Percentiles rank a stretch among this genome's conserved stretches.
phyloP scores from a whole-genome alignment of 2,888 invertebrate species.

The Cloeon dipterum region DNA sequence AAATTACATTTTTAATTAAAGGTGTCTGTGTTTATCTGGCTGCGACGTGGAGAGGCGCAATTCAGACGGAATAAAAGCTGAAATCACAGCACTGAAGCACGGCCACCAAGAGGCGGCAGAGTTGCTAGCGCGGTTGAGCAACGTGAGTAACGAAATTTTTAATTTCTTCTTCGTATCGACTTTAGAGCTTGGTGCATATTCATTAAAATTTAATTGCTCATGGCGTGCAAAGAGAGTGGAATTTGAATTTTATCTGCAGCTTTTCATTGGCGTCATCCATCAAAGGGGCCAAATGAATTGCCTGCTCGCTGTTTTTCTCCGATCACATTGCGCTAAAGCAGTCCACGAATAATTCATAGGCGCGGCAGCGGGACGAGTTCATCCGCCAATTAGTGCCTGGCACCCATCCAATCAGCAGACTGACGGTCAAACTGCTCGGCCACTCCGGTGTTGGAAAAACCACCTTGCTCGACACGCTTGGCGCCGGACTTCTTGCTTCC shows the following conservation, averaged over 20 bases:
- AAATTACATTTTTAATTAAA: slow-evolving; percentile 12
- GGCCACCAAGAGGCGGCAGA: slow-evolving; percentile 44
- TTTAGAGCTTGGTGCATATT: not conserved
- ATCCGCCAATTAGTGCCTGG: slow-evolving; percentile 38
- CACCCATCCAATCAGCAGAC: slow-evolving; percentile 27
- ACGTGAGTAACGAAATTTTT: slow-evolving; percentile 21
- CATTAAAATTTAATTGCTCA: too few species aligned
- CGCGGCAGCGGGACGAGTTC: slow-evolving; percentile 22
- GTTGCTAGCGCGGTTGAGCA: slow-evolving; percentile 36
- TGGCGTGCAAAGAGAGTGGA: too few species aligned
- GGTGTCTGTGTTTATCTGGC: slow-evolving; percentile 43
- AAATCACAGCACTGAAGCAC: slow-evolving; percentile 52
- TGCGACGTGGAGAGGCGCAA: slow-evolving; percentile 42
- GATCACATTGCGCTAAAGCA: slow-evolving; percentile 3
- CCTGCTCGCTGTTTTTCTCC: slow-evolving; percentile 1
- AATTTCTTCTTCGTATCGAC: not conserved
- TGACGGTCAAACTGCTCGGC: slow-evolving; percentile 46
- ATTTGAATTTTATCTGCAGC: too few species aligned
- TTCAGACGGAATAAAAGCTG: slow-evolving; percentile 45
- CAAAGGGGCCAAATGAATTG: too few species aligned
- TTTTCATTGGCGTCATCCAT: too few species aligned
- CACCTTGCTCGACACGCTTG: slow-evolving; percentile 36
- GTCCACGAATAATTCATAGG: slow-evolving; percentile 8
- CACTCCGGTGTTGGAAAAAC: slow-evolving; percentile 51
- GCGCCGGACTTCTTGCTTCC: slow-evolving; percentile 40